Percentiles rank a stretch among this genome's conserved stretches.
Evolutionary conservation across 2,888 invertebrate species (phyloP).

Genomic region (Galerucella nymphaeae): DNA sequence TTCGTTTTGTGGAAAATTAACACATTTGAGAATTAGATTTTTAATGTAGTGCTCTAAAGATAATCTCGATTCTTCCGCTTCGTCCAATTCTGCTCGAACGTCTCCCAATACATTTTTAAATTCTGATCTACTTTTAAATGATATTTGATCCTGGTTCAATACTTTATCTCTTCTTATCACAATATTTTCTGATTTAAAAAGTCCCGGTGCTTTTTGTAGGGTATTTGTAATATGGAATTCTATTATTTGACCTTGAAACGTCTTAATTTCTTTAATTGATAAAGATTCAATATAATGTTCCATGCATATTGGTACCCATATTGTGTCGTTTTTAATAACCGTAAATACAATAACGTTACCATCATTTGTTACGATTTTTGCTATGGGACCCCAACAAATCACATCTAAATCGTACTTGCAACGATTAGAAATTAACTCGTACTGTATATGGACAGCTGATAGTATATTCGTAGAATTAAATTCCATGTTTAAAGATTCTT

Average conservation of each 20-base stretch:
- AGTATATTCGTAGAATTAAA: slow-evolving; percentile 43
- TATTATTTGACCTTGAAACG: slow-evolving; percentile 43
- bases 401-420: slow-evolving; percentile 50
- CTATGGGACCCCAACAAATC: slow-evolving; percentile 51
- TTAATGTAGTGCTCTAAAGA: slow-evolving; percentile 28
- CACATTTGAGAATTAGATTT: slow-evolving; percentile 32
- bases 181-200: slow-evolving; percentile 33
- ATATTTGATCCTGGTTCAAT: slow-evolving; percentile 2
- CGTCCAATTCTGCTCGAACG: not conserved
- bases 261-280: slow-evolving; percentile 43
- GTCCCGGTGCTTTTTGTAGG: slow-evolving; percentile 18
- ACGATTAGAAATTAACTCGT: slow-evolving; percentile 49
- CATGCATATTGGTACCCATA: slow-evolving; percentile 51
- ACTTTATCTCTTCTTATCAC: not conserved
- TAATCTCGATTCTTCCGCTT: not conserved
- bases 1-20: slow-evolving; percentile 31
- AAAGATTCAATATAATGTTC: slow-evolving; percentile 48
- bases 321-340: slow-evolving; percentile 41
- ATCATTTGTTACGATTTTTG: slow-evolving; percentile 45
- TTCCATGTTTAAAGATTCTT: slow-evolving; percentile 30
- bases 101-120: not conserved
- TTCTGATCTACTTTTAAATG: not conserved
- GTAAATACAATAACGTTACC: slow-evolving; percentile 44
- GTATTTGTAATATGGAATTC: slow-evolving; percentile 45
- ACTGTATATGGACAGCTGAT: slow-evolving; percentile 47